These are phyloP conservation scores for Neofelis nebulosa DNA, from an alignment of 2,113 vertebrate genomes.

Conservation along the genomic window DNA sequence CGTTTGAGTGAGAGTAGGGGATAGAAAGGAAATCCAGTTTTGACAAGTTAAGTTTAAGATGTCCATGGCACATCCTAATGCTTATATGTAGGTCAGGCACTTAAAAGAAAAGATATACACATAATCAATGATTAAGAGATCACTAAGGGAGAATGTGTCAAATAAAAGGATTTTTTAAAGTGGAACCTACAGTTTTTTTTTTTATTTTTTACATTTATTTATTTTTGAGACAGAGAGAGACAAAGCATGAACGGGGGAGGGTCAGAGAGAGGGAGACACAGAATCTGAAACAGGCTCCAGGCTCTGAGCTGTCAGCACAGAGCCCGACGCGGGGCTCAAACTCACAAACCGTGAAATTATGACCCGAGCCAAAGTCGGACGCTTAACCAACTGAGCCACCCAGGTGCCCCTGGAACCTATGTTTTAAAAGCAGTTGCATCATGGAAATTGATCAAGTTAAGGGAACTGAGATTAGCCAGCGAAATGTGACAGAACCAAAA, in stretches of 20 bases:
- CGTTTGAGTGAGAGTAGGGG: neutral
- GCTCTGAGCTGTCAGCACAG: too few species aligned
- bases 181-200: neutral
- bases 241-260: too few species aligned
- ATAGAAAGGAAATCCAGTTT: constrained; percentile 35
- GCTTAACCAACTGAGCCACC: too few species aligned
- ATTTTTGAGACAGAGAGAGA: too few species aligned
- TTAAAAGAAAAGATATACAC: neutral
- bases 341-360: too few species aligned
- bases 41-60: constrained; percentile 31
- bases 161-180: neutral
- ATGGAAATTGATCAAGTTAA: neutral
- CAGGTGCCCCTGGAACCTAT: neutral
- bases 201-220: too few species aligned
- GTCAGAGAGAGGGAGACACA: too few species aligned
- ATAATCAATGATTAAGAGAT: neutral
- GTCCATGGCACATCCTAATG: neutral
- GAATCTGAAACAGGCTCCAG: too few species aligned
- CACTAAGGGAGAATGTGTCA: neutral
- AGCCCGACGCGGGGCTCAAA: too few species aligned
- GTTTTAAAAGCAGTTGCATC: neutral
- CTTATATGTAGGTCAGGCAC: constrained; percentile 34
- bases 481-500: neutral
- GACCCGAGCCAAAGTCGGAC: too few species aligned
- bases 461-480: neutral